Evolutionary conservation across 2,797 vertebrate species (phyloP).

Genomic region (Chloroceryle inda): DNA sequence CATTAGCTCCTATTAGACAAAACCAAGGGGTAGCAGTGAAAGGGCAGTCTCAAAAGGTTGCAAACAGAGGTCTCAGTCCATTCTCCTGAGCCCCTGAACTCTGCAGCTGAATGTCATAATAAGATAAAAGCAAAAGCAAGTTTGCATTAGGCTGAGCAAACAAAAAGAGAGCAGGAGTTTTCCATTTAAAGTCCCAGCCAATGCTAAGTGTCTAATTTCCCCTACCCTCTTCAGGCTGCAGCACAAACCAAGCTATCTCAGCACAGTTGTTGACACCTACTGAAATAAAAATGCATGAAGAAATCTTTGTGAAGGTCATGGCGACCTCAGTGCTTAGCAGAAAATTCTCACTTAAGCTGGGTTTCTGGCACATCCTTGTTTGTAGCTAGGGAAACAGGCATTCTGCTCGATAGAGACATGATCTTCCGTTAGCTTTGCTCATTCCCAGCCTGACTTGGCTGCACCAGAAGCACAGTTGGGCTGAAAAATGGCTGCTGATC

Average conservation of each 20-base stretch:
- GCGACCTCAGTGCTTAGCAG: constrained; percentile 39
- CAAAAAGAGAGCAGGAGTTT: constrained; percentile 42
- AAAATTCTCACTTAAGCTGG: constrained; percentile 40
- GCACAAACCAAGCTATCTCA: constrained; percentile 51
- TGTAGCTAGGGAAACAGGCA: constrained; percentile 65
- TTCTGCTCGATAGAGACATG: constrained; percentile 55
- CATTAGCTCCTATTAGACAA: neutral
- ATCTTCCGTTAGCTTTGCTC: constrained; percentile 42
- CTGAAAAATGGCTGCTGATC: constrained; percentile 56
- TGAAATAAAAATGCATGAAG: constrained; percentile 61
- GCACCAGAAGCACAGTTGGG: constrained; percentile 18
- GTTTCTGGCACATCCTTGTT: constrained; percentile 51
- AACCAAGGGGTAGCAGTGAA: neutral
- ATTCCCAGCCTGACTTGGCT: constrained; percentile 48
- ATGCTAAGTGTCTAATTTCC: constrained; percentile 39
- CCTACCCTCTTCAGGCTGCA: constrained; percentile 12
- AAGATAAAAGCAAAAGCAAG: constrained; percentile 53
- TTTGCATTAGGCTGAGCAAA: constrained; percentile 53
- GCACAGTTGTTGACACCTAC: constrained; percentile 27
- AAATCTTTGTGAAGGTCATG: constrained; percentile 51
- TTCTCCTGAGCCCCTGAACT: neutral
- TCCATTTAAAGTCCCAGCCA: constrained; percentile 40
- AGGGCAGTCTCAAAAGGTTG: neutral
- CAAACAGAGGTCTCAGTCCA: neutral
- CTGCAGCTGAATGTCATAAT: constrained; percentile 46